These are phyloP conservation scores for Nemoura dubitans DNA, from an alignment of 2,888 invertebrate species.

Conservation along the genomic window DNA sequence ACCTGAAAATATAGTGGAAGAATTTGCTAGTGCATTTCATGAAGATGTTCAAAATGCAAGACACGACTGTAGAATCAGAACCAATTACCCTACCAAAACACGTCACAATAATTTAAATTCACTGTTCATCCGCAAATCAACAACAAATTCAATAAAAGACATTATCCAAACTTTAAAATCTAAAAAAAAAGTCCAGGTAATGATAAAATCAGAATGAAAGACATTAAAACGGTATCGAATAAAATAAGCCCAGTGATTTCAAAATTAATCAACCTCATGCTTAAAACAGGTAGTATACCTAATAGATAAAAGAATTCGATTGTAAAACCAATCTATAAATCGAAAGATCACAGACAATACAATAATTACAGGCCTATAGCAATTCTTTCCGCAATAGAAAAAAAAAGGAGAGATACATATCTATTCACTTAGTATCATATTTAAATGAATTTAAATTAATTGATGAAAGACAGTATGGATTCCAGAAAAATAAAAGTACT, in stretches of 20 bases:
- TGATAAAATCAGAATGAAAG: background rate
- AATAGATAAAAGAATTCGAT: background rate
- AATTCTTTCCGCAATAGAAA: slow-evolving; percentile 14
- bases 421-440: background rate
- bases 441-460: slow-evolving; percentile 17
- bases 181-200: no score
- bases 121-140: background rate
- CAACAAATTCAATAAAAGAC: background rate
- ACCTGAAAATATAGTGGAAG: no score
- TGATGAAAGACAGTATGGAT: no score
- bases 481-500: slow-evolving; percentile 9
- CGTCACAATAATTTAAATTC: no score
- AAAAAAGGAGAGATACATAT: slow-evolving; percentile 14
- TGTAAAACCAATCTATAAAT: slow-evolving; percentile 13
- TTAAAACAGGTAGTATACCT: background rate
- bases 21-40: no score
- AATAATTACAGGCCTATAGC: background rate
- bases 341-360: background rate
- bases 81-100: no score
- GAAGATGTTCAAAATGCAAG: no score
- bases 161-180: background rate
- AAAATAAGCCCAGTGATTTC: background rate
- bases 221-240: background rate
- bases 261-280: slow-evolving; percentile 1
- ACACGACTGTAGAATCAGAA: no score